phyloP scores from a whole-genome alignment of 2,888 invertebrate species.

The Cerceris ruficornis region DNA sequence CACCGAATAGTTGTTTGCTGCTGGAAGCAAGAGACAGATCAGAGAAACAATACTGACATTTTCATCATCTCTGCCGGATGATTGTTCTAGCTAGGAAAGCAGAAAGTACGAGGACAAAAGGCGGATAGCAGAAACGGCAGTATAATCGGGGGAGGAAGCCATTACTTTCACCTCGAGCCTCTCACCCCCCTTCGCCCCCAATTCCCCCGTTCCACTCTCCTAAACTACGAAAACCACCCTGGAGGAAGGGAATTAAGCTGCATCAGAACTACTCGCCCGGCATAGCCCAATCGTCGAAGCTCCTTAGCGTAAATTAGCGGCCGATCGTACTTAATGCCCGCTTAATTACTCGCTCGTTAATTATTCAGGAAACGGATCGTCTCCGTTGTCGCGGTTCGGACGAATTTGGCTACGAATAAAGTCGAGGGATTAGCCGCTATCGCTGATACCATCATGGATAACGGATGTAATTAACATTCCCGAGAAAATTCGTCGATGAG shows the following conservation, averaged over 20 bases:
- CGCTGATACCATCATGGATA: too few relatives aligned
- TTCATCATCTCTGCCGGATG: conserved; percentile 51
- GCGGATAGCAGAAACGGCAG: conserved; percentile 12
- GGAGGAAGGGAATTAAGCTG: conserved; percentile 59
- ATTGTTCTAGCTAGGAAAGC: conserved; percentile 60
- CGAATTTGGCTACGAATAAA: conserved; percentile 33
- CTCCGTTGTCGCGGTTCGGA: neutral
- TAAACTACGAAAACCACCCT: conserved; percentile 54
- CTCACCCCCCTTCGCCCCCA: conserved; percentile 40
- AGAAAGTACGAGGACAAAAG: conserved; percentile 54
- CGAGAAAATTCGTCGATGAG: neutral
- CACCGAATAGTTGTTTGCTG: neutral
- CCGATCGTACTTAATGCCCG: conserved; percentile 51
- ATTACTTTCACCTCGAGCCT: conserved; percentile 56
- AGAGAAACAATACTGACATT: conserved; percentile 40
- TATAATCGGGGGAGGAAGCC: conserved; percentile 61
- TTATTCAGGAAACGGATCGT: conserved; percentile 40
- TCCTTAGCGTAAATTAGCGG: conserved; percentile 56
- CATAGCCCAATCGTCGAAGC: conserved; percentile 44
- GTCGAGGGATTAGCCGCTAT: neutral
- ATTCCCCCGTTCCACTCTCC: conserved; percentile 10
- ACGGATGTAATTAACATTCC: too few relatives aligned
- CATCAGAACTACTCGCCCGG: conserved; percentile 49
- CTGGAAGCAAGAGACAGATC: conserved; percentile 8
- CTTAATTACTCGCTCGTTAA: conserved; percentile 48